These are phyloP conservation scores for Sitophilus oryzae DNA, from an alignment of 1,140 invertebrate species.

Conservation along the genomic window DNA sequence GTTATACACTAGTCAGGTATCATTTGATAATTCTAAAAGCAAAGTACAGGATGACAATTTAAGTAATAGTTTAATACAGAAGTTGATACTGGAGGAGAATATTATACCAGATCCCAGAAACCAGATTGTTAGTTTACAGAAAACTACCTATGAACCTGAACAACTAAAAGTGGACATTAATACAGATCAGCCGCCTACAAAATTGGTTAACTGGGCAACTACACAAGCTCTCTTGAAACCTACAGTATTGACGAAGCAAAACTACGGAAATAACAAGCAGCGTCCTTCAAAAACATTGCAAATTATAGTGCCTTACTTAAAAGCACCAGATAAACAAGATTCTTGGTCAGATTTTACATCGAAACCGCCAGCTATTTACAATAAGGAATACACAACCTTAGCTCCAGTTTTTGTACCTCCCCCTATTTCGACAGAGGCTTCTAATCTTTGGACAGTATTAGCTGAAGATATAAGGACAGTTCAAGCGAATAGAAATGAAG, in stretches of 20 bases:
- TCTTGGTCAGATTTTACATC: background rate
- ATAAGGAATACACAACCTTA: constrained; percentile 24
- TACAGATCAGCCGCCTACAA: background rate
- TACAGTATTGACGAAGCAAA: constrained; percentile 32
- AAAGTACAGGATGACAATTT: constrained; percentile 5
- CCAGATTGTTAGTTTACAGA: constrained; percentile 8
- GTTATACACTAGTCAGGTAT: constrained; percentile 9
- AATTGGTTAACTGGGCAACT: background rate
- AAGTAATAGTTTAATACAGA: constrained; percentile 18
- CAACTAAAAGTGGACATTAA: background rate
- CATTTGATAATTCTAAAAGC: background rate
- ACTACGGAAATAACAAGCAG: constrained; percentile 1
- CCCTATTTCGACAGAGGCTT: constrained; percentile 23
- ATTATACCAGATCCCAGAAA: constrained; percentile 13
- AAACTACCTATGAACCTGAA: background rate
- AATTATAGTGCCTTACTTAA: constrained; percentile 70
- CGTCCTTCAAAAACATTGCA: constrained; percentile 55
- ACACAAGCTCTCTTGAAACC: background rate
- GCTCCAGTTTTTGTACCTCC: constrained; percentile 34
- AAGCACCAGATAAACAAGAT: constrained; percentile 43
- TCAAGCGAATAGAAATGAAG: constrained; percentile 16
- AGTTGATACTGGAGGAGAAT: constrained; percentile 23
- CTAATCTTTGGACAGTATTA: constrained; percentile 31
- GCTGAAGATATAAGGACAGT: constrained; percentile 21
- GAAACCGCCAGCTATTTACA: constrained; percentile 5